Evolutionary conservation across 2,113 vertebrate species (phyloP), one percentile per base, ranked within the genome.

Genomic region (Platichthys stellatus): DNA sequence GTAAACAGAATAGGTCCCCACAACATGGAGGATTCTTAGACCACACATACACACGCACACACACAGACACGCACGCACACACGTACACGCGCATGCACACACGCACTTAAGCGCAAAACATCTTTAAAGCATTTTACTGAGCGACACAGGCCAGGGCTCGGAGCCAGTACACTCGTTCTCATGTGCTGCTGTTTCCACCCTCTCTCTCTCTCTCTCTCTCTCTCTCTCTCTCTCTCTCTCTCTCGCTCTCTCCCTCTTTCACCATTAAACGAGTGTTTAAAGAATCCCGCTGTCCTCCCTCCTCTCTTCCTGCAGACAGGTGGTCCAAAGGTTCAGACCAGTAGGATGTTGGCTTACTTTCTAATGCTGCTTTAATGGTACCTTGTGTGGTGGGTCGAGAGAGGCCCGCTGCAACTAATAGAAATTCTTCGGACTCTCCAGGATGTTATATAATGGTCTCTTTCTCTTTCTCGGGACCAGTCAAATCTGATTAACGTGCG

Each of bases 281-380:
- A 31, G 31, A 7, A 31, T 31, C 31, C 31, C 1, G 31, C 65
- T 63, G 59, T 53, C 49, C 18, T 51, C 53, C 23, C 12, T 80
- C 69, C 83, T 73, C 74, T 72, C 74, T 86, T 83, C 87, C 78
- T 87, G 78, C 70, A 87, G 79, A 85, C 83, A 89, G 86, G 88
- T 91, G 89, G 89, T 89, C 83, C 35, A 1, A 69, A 62, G 82
- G 70, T 81, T 87, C 74, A 83, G 79, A 86, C 84, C 69, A 80
- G 74, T 59, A 58, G 70, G 81, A 83, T 80, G 83, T 84, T 90
- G 85, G 88, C 90, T 88, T 82, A 80, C 77, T 23, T 38, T 83
- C 73, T 92, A 86, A 91, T 90, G 81, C 84, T 77, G 76, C 81
- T 89, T 89, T 88, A 90, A 82, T 88, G 78, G 84, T 72, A 45